A percentile compares a stretch with the other conserved stretches of the same genome.
These are phyloP conservation scores for Erpobdella octoculata DNA, from an alignment of 2,888 invertebrate species.

Conservation along the genomic window DNA sequence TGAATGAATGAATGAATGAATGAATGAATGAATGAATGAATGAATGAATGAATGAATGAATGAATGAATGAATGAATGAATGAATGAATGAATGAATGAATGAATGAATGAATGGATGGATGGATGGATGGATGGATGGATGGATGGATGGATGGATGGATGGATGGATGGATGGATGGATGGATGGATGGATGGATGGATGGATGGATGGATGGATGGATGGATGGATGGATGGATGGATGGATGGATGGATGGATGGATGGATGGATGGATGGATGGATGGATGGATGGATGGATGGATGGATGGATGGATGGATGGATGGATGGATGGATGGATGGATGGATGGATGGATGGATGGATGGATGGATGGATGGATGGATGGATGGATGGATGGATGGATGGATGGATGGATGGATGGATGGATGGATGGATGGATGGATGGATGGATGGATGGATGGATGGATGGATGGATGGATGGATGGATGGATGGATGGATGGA, in stretches of 20 bases:
- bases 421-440: neutral
- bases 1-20: too few species aligned
- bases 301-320: slow-evolving; percentile 10
- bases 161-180: slow-evolving; percentile 19
- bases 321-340: neutral
- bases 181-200: slow-evolving; percentile 21
- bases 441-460: neutral
- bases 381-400: slow-evolving; percentile 13
- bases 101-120: slow-evolving; percentile 15
- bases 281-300: slow-evolving; percentile 14
- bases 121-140: slow-evolving; percentile 22
- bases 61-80: slow-evolving; percentile 7
- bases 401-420: neutral
- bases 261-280: neutral
- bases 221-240: neutral
- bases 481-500: neutral
- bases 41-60: too few species aligned
- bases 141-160: slow-evolving; percentile 21
- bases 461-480: slow-evolving; percentile 9
- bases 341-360: slow-evolving; percentile 11
- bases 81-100: slow-evolving; percentile 11
- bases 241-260: slow-evolving; percentile 11
- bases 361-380: slow-evolving; percentile 11
- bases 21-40: too few species aligned
- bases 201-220: slow-evolving; percentile 20